These are phyloP conservation scores for Neomonachus schauinslandi DNA, from an alignment of 2,113 vertebrate genomes.

Conservation along the genomic window DNA sequence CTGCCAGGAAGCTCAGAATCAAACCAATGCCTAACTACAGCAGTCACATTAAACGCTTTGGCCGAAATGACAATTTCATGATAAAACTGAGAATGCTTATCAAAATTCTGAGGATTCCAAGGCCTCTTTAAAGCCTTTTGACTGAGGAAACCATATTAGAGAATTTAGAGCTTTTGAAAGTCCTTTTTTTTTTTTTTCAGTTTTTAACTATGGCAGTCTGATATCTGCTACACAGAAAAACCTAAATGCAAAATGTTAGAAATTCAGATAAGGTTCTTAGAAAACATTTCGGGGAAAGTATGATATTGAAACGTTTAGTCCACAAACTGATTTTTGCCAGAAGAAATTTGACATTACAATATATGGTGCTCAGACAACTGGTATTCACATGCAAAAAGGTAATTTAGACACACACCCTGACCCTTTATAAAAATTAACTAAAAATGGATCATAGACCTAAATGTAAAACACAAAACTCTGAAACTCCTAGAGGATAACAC, in stretches of 20 bases:
- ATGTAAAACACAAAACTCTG: background rate
- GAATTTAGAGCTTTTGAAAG: background rate
- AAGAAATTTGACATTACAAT: background rate
- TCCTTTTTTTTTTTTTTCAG: background rate
- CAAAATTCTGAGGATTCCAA: constrained; percentile 28
- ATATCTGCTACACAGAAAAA: background rate
- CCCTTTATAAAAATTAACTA: background rate
- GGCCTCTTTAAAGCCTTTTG: background rate
- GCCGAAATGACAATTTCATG: background rate
- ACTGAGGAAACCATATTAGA: background rate
- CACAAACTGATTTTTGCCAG: background rate
- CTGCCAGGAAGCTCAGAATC: background rate
- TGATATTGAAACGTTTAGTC: background rate
- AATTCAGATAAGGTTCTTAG: background rate
- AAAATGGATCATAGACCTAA: background rate
- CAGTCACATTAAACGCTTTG: background rate
- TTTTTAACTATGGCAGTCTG: background rate
- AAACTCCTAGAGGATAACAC: background rate
- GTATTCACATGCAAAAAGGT: background rate
- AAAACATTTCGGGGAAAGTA: constrained; percentile 27
- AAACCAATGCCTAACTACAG: background rate
- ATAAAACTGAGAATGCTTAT: background rate
- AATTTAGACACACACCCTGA: background rate
- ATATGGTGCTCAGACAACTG: background rate
- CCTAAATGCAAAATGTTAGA: constrained; percentile 34